Evolutionary conservation across 2,113 vertebrate genomes (phyloP).

Genomic region (Murina feae): DNA sequence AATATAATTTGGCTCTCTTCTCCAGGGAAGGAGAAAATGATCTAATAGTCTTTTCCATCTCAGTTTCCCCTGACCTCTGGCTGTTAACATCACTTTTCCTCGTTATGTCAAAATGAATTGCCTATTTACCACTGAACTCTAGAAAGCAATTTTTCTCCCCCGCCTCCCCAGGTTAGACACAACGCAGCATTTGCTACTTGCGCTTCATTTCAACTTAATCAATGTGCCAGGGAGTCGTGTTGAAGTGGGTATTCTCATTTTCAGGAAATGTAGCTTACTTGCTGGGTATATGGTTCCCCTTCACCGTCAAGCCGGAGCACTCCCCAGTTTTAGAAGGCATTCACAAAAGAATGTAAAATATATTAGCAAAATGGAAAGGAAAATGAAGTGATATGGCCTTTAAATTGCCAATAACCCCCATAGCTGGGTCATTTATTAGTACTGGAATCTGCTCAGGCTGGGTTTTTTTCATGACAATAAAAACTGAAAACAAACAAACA

Average conservation of each 20-base stretch:
- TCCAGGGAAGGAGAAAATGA: constrained; percentile 53
- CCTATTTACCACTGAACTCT: constrained; percentile 55
- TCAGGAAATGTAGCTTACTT: constrained; percentile 31
- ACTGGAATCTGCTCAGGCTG: constrained; percentile 50
- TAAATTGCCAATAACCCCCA: constrained; percentile 65
- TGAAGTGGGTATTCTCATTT: constrained; percentile 40
- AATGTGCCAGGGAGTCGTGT: constrained; percentile 19
- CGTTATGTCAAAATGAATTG: constrained; percentile 59
- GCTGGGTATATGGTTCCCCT: neutral
- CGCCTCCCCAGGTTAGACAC: constrained; percentile 18
- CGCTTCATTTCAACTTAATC: constrained; percentile 49
- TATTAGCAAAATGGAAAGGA: constrained; percentile 59
- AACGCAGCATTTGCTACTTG: constrained; percentile 21
- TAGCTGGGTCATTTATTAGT: constrained; percentile 65
- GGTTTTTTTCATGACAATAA: constrained; percentile 53
- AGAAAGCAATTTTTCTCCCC: constrained; percentile 4
- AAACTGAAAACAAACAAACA: constrained; percentile 24
- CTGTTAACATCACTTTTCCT: constrained; percentile 58
- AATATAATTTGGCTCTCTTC: constrained; percentile 53
- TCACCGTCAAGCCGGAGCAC: constrained; percentile 14
- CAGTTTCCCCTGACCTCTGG: constrained; percentile 44
- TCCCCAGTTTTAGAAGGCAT: constrained; percentile 59
- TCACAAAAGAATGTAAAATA: constrained; percentile 51
- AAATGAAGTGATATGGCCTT: constrained; percentile 69
- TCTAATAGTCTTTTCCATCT: constrained; percentile 41